phyloP scores from a whole-genome alignment of 2,888 invertebrate species.

The Sinhomidia bicolor region DNA sequence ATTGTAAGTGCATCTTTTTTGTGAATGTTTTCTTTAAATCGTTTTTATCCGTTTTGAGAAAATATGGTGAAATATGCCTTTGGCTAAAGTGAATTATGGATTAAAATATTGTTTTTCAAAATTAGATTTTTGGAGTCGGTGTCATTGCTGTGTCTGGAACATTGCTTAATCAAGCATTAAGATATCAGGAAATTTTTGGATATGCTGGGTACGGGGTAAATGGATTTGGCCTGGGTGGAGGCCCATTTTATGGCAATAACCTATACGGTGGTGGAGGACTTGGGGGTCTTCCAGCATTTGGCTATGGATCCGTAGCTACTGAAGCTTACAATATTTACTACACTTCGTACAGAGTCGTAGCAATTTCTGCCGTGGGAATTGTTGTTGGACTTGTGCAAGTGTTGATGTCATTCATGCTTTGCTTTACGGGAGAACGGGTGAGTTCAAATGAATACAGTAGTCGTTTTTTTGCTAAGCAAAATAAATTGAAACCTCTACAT shows the following conservation, averaged over 20 bases:
- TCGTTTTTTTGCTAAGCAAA: neutral
- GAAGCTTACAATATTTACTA: conserved; percentile 73
- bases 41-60: neutral
- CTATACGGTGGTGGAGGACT: conserved; percentile 32
- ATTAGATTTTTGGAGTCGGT: conserved; percentile 72
- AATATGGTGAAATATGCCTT: neutral
- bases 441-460: no score
- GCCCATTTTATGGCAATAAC: conserved; percentile 63
- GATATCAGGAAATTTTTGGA: conserved; percentile 69
- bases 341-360: conserved; percentile 71
- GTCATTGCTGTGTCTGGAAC: conserved; percentile 74
- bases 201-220: conserved; percentile 70
- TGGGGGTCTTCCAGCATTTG: conserved; percentile 62
- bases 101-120: neutral
- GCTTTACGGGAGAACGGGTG: conserved; percentile 71
- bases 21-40: conserved; percentile 32
- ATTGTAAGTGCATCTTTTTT: conserved; percentile 49
- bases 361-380: conserved; percentile 72
- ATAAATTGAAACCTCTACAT: neutral
- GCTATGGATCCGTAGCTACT: conserved; percentile 66
- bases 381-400: conserved; percentile 73
- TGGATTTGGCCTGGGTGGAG: conserved; percentile 56
- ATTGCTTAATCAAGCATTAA: conserved; percentile 70
- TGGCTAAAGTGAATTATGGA: neutral
- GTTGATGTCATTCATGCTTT: conserved; percentile 70